These are phyloP conservation scores for Pleuronectes platessa DNA, from an alignment of 2,113 vertebrate genomes.

Conservation along the genomic window DNA sequence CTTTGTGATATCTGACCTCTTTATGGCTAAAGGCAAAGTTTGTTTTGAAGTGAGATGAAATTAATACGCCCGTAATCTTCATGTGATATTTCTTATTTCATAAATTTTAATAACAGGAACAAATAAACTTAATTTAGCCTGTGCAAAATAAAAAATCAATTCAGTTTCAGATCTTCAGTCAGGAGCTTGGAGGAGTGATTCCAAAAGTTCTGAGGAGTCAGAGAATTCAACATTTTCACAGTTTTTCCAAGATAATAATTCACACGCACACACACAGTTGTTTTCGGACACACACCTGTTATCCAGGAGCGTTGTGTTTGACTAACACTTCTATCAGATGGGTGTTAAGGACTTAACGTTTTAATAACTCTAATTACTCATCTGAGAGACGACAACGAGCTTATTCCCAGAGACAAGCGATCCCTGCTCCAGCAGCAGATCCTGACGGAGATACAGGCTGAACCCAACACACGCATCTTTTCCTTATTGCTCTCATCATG, in stretches of 20 bases:
- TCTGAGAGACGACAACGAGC: slow-evolving; percentile 69
- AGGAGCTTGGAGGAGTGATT: no score
- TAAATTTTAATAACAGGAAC: no score
- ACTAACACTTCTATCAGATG: slow-evolving; percentile 74
- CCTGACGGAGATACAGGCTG: neutral
- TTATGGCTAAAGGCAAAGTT: no score
- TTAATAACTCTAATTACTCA: slow-evolving; percentile 76
- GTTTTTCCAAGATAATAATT: neutral
- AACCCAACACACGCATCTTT: slow-evolving; percentile 27
- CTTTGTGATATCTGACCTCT: no score
- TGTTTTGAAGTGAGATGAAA: no score
- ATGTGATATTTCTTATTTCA: no score
- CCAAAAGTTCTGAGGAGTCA: no score
- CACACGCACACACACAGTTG: slow-evolving; percentile 27
- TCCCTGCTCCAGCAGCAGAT: slow-evolving; percentile 27
- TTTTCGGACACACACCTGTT: slow-evolving; percentile 36
- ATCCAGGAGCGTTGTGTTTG: slow-evolving; percentile 55
- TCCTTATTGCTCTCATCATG: slow-evolving; percentile 70
- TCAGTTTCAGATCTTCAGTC: no score
- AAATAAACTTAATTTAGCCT: no score
- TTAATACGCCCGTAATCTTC: no score
- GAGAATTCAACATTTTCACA: neutral
- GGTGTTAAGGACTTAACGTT: slow-evolving; percentile 64
- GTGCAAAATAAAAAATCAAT: no score
- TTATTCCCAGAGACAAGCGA: slow-evolving; percentile 59